Evolutionary conservation across 2,797 vertebrate genomes (phyloP).

Genomic region (Amblyraja radiata): DNA sequence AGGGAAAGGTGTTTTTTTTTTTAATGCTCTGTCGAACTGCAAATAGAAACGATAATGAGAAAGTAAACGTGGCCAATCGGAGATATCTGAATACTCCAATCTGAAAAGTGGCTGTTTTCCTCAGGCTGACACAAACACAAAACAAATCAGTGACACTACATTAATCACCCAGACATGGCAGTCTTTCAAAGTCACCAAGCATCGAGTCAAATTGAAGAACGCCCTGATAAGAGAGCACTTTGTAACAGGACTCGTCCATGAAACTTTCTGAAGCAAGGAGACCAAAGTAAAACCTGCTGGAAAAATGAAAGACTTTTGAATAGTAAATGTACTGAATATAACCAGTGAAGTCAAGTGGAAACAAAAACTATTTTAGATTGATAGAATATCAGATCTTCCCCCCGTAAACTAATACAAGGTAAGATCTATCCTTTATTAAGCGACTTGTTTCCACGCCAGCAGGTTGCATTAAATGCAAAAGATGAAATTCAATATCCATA

Average conservation of each 20-base stretch:
- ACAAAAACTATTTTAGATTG: neutral
- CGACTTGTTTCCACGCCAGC: neutral
- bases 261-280: constrained; percentile 43
- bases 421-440: constrained; percentile 11
- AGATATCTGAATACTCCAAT: constrained; percentile 42
- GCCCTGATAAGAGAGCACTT: constrained; percentile 44
- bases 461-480: constrained; percentile 17
- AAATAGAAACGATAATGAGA: constrained; percentile 46
- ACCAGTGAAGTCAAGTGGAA: neutral
- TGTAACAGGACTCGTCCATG: constrained; percentile 42
- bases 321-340: neutral
- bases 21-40: constrained; percentile 35
- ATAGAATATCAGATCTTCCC: neutral
- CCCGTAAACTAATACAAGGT: neutral
- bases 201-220: constrained; percentile 41
- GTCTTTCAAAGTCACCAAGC: constrained; percentile 47
- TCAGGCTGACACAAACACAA: constrained; percentile 42
- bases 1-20: constrained; percentile 43
- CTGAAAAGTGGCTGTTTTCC: constrained; percentile 46
- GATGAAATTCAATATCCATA: neutral
- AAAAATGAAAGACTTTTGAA: neutral
- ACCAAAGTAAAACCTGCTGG: neutral
- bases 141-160: constrained; percentile 46
- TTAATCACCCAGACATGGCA: constrained; percentile 44
- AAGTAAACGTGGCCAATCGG: constrained; percentile 44